A percentile compares a stretch with the other conserved stretches of the same genome.
Evolutionary conservation across 2,797 vertebrate species (phyloP).

Genomic region (Typhlichthys eigenmanni): DNA sequence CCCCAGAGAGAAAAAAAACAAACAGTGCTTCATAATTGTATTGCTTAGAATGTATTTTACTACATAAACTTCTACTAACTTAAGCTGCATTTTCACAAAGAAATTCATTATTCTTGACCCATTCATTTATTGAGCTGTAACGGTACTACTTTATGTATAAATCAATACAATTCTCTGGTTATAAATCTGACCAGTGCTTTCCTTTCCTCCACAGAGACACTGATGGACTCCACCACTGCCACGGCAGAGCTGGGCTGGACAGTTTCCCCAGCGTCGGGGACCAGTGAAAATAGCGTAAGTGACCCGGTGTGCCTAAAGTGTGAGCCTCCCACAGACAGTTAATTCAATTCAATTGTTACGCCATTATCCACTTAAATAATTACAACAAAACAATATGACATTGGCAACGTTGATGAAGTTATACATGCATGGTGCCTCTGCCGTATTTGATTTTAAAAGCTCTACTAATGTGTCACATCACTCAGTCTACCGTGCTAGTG

Average conservation of each 20-base stretch:
- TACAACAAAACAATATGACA: not conserved
- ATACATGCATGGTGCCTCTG: conserved; percentile 13
- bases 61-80: too few species aligned
- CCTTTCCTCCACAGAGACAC: conserved; percentile 83
- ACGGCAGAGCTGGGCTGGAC: conserved; percentile 98
- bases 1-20: too few species aligned
- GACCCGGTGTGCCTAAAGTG: not conserved
- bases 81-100: not conserved
- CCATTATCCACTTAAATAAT: conserved; percentile 9
- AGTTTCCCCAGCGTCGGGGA: conserved; percentile 91
- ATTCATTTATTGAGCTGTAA: not conserved
- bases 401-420: conserved; percentile 2
- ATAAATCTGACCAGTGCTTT: conserved; percentile 41
- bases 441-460: conserved; percentile 26
- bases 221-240: conserved; percentile 98
- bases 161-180: conserved; percentile 6
- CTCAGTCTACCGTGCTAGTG: conserved; percentile 33
- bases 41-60: too few species aligned
- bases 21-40: too few species aligned
- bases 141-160: not conserved
- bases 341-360: conserved; percentile 17
- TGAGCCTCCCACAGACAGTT: not conserved
- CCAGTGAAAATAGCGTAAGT: conserved; percentile 86
- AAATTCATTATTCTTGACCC: too few species aligned
- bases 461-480: conserved; percentile 46